Conservation (phyloP, 2,888 invertebrate genomes). For the Synergus umbraculus region DNA sequence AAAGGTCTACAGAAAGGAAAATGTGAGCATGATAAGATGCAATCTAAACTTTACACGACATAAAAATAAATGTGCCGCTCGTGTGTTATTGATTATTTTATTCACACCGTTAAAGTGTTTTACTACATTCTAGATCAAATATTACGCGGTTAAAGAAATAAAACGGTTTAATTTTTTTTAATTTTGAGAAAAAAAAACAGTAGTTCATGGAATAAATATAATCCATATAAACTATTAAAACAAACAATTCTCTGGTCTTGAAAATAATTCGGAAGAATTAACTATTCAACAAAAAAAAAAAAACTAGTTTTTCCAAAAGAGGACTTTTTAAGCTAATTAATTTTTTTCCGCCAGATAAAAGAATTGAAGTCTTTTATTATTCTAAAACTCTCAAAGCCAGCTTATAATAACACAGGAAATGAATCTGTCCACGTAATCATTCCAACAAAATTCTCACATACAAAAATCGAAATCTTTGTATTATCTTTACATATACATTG, state of each 20-base stretch:
- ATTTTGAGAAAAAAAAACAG: neutral
- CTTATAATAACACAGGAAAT: constrained; percentile 13
- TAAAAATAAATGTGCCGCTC: constrained; percentile 10
- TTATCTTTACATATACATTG: neutral
- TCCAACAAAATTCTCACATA: neutral
- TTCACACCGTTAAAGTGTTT: neutral
- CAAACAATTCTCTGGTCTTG: no score
- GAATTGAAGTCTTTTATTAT: neutral
- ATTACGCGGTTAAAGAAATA: neutral
- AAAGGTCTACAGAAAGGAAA: neutral
- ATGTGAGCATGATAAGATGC: neutral
- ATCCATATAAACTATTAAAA: no score
- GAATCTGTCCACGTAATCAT: neutral
- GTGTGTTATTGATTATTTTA: constrained; percentile 25
- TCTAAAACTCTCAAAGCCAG: neutral
- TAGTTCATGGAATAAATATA: no score
- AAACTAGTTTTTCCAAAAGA: neutral
- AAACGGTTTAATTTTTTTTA: neutral
- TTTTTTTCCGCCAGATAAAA: neutral
- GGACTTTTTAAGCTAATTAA: no score
- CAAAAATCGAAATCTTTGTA: neutral
- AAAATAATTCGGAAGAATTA: no score
- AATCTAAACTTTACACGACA: neutral
- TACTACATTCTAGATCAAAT: neutral
- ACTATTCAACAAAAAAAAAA: no score